Conservation (phyloP, 2,888 invertebrate genomes). For the Lochmaea crataegi region DNA sequence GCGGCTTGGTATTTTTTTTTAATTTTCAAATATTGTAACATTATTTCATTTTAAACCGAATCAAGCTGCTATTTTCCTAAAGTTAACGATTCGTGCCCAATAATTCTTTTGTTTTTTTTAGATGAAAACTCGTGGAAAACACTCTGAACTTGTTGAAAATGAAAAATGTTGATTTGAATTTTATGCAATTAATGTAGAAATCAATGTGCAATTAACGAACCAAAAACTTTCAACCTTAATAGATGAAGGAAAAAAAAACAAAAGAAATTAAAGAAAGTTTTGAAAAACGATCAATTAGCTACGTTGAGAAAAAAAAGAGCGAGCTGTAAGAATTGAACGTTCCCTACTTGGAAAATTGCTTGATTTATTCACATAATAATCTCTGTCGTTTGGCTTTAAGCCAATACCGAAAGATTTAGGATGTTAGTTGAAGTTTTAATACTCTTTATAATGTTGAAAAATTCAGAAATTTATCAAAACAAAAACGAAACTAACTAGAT, state of each 20-base stretch:
- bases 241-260: neutral
- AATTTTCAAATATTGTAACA: no score
- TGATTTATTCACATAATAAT: slow-evolving; percentile 12
- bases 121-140: neutral
- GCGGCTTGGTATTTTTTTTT: no score
- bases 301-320: neutral
- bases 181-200: neutral
- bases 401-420: neutral
- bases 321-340: neutral
- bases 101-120: no score
- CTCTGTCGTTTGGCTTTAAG: neutral
- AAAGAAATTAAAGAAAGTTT: neutral
- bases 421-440: neutral
- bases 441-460: neutral
- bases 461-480: no score
- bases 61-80: no score
- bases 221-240: neutral
- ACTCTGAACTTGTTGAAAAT: neutral
- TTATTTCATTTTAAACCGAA: no score
- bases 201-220: neutral
- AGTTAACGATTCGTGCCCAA: no score
- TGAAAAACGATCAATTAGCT: slow-evolving; percentile 7
- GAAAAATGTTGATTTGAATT: neutral
- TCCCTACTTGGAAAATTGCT: slow-evolving; percentile 5
- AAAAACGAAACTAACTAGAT: no score